Evolutionary conservation across 2,797 vertebrate genomes (phyloP).

Genomic region (Urophycis tenuis): DNA sequence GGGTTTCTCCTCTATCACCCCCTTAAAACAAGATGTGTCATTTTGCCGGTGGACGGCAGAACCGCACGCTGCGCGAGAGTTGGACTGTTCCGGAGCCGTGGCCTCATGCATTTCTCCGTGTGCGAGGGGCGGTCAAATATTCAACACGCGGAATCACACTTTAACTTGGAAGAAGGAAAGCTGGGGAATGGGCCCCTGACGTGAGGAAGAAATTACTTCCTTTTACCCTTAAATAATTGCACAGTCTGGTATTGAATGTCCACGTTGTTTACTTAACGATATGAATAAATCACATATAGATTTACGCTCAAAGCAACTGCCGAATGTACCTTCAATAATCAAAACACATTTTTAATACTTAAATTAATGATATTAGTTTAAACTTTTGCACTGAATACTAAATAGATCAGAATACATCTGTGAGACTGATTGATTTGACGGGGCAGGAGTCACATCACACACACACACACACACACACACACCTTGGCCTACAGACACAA

Average conservation of each 20-base stretch:
- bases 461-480: constrained; percentile 1
- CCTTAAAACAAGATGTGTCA: constrained; percentile 1
- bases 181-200: neutral
- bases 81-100: neutral
- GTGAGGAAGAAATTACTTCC: neutral
- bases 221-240: neutral
- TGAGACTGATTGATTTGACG: neutral
- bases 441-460: neutral
- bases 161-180: neutral
- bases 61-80: neutral
- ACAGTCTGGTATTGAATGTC: neutral
- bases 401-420: neutral
- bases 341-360: neutral
- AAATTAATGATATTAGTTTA: neutral
- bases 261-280: neutral
- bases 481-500: neutral
- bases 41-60: neutral
- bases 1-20: neutral
- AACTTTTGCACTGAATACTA: neutral
- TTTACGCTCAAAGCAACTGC: neutral
- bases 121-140: neutral
- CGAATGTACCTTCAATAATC: neutral
- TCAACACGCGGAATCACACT: neutral
- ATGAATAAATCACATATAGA: neutral
- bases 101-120: neutral